Base-by-base conservation (phyloP, 2,888 invertebrate species). In the Dasypolia templi region DNA sequence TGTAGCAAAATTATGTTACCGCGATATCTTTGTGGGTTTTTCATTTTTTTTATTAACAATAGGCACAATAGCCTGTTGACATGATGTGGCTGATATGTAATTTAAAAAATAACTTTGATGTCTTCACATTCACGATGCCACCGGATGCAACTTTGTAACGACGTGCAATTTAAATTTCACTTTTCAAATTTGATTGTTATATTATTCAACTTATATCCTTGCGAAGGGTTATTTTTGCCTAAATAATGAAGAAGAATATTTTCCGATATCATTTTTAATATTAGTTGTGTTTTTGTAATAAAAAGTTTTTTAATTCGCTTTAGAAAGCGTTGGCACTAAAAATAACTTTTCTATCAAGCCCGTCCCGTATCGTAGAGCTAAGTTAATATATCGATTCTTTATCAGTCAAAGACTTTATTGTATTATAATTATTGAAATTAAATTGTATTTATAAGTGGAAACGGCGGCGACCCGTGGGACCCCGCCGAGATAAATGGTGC, bases 341-440 rank as follows among this genome's bases (percentile, higher is more conserved):
- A 71, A 80, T 80, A 81, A 51, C 53, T 72, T 82, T 69, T 84
- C 81, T 81, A 81, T 76, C 49, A 67, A 75, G 39, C 89, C 90
- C 87, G 89, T 92, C 17, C 61, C 49, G n/a, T 81, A 77, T 83
- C 68, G 22, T 66, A 65, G 63, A 77, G 61, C 67, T 44, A 67
- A 58, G 82, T 78, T 46, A 69, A 81, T 85, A 81, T 74, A 75
- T 77, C 73, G 73, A 73, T 73, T 70, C 53, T 70, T 83, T 95
- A 96, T 95, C 95, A 95, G 95, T 94, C 95, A 94, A 93, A 95
- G 95, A 95, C 95, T 93, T 92, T 90, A 92, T 91, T 94, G 92
- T 91, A 90, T 91, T 90, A 91, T 95, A 94, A 95, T 95, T 94
- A 95, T 92, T 95, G 93, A 93, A 95, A 95, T 94, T 94, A 93